Evolutionary conservation across 2,113 vertebrate genomes (phyloP), one percentile per base, ranked within the genome.

Genomic region (Gasterosteus nipponicus): DNA sequence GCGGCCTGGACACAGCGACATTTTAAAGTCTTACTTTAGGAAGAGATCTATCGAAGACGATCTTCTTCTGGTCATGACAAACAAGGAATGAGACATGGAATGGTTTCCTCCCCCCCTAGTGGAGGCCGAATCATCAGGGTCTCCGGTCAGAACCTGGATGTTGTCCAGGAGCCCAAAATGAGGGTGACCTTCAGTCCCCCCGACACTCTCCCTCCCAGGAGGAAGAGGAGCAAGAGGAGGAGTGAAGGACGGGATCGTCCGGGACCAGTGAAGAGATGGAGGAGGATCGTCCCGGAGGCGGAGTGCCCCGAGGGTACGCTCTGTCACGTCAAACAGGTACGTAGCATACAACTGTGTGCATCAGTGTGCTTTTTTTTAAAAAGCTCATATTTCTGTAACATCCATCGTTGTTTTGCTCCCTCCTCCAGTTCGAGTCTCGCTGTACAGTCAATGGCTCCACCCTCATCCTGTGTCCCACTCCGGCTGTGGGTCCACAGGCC

Each of bases 121-220:
- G 97, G 97, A 38, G 97, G 97, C 6, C 94, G 97, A 68, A 92
- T 96, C 71, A 96, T 99, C 78, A 79, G 86, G 82, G 95, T 97
- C 39, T 94, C 78, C 0, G 97, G 97, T 3, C 96, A 96, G 78
- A 96, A 98, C 86, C 84, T 99, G 81, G 97, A 99, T 80, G 97
- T 98, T 73, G 97, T 98, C 1, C 96, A 98, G 78, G 94, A 92
- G 16, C 97, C 97, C 0, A 96, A 95, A 75, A 97, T 99, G 85
- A 93, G 94, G 16, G 96, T 98, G 63, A 97, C 96, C 0, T 87
- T 97, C 81, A 94, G 92, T 19, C 95, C 93, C 0, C 84, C 89
- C 0, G 93, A 94, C 16, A 67, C 77, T 0, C 89, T 90, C 1
- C 88, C 90, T 11, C 92, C 89, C 38, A 74, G 89, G 67, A 87